phyloP scores from a whole-genome alignment of 2,797 vertebrate species.

The Hybognathus amarus region DNA sequence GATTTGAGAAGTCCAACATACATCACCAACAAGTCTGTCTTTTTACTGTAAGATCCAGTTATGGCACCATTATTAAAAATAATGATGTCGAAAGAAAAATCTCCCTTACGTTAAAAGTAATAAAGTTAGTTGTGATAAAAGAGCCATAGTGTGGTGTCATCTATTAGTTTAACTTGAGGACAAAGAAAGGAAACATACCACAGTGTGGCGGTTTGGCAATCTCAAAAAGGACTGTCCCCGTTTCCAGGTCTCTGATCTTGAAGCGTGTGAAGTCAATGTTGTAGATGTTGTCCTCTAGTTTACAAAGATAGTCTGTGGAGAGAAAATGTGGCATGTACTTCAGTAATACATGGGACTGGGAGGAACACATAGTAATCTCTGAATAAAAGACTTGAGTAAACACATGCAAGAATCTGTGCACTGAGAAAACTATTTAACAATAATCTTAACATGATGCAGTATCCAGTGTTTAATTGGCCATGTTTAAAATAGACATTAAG shows the following conservation, averaged over 20 bases:
- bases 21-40: neutral
- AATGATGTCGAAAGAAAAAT: too few species aligned
- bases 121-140: neutral
- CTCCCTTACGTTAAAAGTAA: neutral
- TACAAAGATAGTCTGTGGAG: slow-evolving; percentile 90
- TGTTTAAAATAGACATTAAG: neutral
- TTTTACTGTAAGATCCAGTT: too few species aligned
- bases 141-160: neutral
- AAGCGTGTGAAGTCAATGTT: slow-evolving; percentile 97
- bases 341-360: neutral
- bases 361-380: neutral
- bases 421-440: neutral
- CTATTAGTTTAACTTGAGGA: neutral
- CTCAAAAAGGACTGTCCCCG: slow-evolving; percentile 94
- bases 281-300: slow-evolving; percentile 94
- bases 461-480: neutral
- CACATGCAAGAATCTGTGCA: neutral
- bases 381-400: neutral
- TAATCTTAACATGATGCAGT: neutral
- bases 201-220: slow-evolving; percentile 93
- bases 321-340: neutral
- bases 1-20: neutral
- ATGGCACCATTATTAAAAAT: too few species aligned
- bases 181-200: slow-evolving; percentile 70
- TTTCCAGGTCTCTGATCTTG: slow-evolving; percentile 97